Evolutionary conservation across 2,113 vertebrate genomes (phyloP).

Genomic region (Malurus elegans): DNA sequence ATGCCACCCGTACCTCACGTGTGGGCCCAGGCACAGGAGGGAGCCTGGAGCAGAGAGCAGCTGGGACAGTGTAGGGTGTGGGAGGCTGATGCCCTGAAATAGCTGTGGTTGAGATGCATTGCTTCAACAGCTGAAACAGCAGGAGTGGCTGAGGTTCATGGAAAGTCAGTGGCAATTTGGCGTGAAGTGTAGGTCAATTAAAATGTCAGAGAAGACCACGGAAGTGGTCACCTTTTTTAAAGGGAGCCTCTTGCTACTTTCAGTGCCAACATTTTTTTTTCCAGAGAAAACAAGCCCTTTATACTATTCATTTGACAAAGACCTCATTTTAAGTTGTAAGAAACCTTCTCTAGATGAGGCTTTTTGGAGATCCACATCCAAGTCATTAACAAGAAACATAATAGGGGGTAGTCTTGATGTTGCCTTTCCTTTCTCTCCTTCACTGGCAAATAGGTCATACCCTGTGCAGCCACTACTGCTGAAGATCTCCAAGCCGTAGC

Average conservation of each 20-base stretch:
- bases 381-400: rapidly evolving
- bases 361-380: background rate
- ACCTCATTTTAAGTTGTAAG: background rate
- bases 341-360: background rate
- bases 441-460: background rate
- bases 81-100: background rate
- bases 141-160: background rate
- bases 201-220: rapidly evolving
- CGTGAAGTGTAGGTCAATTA: background rate
- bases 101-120: too few species aligned
- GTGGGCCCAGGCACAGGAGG: rapidly evolving
- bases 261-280: background rate
- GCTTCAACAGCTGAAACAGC: background rate
- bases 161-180: too few species aligned
- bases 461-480: background rate
- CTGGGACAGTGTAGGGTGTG: too few species aligned
- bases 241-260: background rate
- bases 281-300: background rate
- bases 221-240: too few species aligned
- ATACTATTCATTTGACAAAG: background rate
- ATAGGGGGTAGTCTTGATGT: rapidly evolving
- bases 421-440: background rate
- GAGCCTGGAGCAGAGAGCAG: background rate
- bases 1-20: rapidly evolving
- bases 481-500: background rate